phyloP scores from a whole-genome alignment of 2,113 vertebrate genomes.

The Phalacrocorax brasilianus region DNA sequence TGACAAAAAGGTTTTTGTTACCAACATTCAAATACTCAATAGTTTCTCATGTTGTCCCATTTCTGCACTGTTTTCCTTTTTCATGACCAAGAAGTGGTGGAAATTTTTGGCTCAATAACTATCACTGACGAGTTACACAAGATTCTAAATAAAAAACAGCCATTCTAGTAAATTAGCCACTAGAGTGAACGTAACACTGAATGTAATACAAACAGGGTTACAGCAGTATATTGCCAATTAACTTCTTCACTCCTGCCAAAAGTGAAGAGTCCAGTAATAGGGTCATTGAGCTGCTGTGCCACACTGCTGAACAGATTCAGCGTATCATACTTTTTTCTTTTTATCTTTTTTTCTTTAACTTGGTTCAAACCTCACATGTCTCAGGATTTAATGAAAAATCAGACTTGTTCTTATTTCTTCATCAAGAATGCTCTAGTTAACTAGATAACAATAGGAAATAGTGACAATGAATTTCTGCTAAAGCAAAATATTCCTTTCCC shows the following conservation, averaged over 20 bases:
- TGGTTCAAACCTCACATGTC: background rate
- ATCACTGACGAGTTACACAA: background rate
- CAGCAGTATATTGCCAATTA: background rate
- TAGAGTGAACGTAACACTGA: background rate
- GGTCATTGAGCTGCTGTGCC: background rate
- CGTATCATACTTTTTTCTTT: background rate
- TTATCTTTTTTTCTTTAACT: background rate
- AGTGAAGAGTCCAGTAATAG: background rate
- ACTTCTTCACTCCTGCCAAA: background rate
- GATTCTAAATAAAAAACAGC: background rate
- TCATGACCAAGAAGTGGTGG: background rate
- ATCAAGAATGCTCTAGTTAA: background rate
- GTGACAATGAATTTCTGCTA: background rate
- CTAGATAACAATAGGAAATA: background rate
- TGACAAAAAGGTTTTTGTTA: background rate
- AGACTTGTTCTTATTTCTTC: background rate
- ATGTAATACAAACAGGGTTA: background rate
- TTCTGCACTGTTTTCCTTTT: background rate
- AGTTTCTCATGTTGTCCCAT: background rate
- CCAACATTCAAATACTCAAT: background rate
- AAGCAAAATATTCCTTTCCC: background rate
- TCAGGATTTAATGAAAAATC: background rate
- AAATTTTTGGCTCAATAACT: background rate
- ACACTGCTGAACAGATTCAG: background rate
- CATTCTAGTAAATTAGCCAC: background rate